Percentiles rank a stretch among this genome's conserved stretches.
These are phyloP conservation scores for Epsilonema sp. DNA, from an alignment of 2,888 invertebrate genomes.

Conservation along the genomic window DNA sequence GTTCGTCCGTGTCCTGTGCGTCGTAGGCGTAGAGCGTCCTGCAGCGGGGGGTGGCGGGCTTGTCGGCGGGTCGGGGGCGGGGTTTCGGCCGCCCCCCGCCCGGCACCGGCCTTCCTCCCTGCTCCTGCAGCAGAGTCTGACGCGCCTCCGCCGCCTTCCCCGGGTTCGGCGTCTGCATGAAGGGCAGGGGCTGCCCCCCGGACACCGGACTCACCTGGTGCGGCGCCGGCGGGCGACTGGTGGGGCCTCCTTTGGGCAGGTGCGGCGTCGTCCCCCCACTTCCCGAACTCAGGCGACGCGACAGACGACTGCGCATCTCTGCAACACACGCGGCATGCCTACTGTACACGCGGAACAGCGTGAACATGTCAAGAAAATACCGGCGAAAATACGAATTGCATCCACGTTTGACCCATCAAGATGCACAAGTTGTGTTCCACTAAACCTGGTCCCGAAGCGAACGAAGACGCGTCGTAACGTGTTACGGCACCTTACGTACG, in stretches of 20 bases:
- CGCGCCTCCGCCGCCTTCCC: neutral
- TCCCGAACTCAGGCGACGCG: slow-evolving; percentile 4
- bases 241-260: slow-evolving; percentile 3
- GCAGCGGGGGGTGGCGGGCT: slow-evolving; percentile 21
- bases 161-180: neutral
- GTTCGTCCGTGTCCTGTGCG: slow-evolving; percentile 46
- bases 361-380: too few species aligned
- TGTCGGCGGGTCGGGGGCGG: slow-evolving; percentile 23
- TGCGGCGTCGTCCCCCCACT: slow-evolving; percentile 6
- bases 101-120: slow-evolving; percentile 23
- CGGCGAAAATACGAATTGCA: too few species aligned
- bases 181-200: slow-evolving; percentile 1
- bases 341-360: too few species aligned
- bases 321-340: too few species aligned
- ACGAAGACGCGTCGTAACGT: too few species aligned
- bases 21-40: slow-evolving; percentile 43
- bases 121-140: neutral
- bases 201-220: slow-evolving; percentile 29
- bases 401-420: too few species aligned
- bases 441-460: too few species aligned
- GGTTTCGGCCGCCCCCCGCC: slow-evolving; percentile 32
- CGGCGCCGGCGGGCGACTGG: slow-evolving; percentile 31
- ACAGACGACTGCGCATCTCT: neutral
- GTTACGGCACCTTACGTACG: too few species aligned
- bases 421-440: too few species aligned